Base-by-base conservation (phyloP, 2,888 invertebrate species). In the Nemurella pictetii region DNA sequence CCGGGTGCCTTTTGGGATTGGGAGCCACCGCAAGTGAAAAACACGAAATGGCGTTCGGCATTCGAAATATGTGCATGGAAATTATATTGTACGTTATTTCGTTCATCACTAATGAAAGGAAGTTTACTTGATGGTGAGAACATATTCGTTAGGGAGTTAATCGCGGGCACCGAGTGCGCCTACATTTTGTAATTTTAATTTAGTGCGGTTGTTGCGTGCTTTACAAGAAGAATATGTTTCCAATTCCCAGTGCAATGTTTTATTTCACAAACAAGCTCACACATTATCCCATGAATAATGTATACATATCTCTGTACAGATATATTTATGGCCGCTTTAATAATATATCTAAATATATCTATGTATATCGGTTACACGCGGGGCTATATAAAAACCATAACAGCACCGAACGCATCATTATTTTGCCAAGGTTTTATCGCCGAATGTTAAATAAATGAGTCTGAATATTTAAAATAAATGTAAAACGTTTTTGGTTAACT, bases 381-480 rank as follows among this genome's bases (percentile, higher is more conserved):
- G 55, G n/a, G 55, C 55, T 20, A 20, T 55, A 55, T 15, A 55
- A 55, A 55, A 55, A 55, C 55, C 55, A 20, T 55, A 55, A 55
- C 55, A 55, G 55, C 29, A 80, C 84, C 80, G 80, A 80, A 32
- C 74, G 80, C 84, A 84, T 84, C 84, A 80, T 80, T 84, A 72
- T 84, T 28, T 27, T 72, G 84, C 30, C 27, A 0, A 35, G 77
- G 32, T 84, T 74, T 80, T 78, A 55, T 55, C 12, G 55, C 55
- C 55, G 55, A 55, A 55, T 55, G 55, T 55, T 55, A 85, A 85
- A 84, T 84, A 85, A 85, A 84, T 84, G 85, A 80, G 83, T 84
- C 32, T 86, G 84, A 84, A 86, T 86, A 85, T 86, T 86, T 86
- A 86, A 86, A 86, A 86, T 83, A 80, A 83, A 86, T 86, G 85